Evolutionary conservation across 2,888 invertebrate species (phyloP), one percentile per base, ranked within the genome.

Genomic region (Arctia plantaginis): DNA sequence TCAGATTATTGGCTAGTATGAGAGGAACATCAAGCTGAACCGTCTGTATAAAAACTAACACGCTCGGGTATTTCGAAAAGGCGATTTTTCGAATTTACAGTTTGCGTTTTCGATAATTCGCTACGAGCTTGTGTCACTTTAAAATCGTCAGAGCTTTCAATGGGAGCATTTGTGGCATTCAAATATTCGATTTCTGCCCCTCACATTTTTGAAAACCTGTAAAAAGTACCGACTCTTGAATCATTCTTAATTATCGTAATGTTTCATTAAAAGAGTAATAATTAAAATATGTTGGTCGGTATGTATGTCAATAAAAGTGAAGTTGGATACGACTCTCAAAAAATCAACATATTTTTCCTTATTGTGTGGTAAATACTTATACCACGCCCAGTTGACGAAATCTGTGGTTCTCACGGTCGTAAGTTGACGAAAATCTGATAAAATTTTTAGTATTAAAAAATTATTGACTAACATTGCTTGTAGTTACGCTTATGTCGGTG

Each of bases 251-350:
- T 0, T n/a, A 12, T 55, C 55, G n/a, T 51, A 23, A 51, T 7
- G 7, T 15, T 59, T 51, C 15, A 35, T 35, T 44, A 35, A 62
- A 44, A 62, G 15, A 41, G 35, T 44, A 41, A 27, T 69, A 65
- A 30, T 8, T 69, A 64, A 33, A 55, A 39, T n/a, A 15, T 47
- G 44, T 69, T 55, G 18, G 59, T 44, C 39, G 30, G 55, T 66
- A 74, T 66, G 62, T 72, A 62, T 70, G 71, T 64, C 67, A 55
- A 30, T 44, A 74, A 70, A 66, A 66, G 69, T 59, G n/a, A 66
- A 62, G 10, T 33, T 66, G 70, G 74, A 39, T 70, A 70, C 20
- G 74, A 20, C 62, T 33, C 18, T 66, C 30, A 59, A 70, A 30
- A 41, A 15, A 20, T 35, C 20, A 8, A 47, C 15, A 62, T 30